Base-by-base conservation (phyloP, 2,888 invertebrate genomes). In the Stegophylla sp. region DNA sequence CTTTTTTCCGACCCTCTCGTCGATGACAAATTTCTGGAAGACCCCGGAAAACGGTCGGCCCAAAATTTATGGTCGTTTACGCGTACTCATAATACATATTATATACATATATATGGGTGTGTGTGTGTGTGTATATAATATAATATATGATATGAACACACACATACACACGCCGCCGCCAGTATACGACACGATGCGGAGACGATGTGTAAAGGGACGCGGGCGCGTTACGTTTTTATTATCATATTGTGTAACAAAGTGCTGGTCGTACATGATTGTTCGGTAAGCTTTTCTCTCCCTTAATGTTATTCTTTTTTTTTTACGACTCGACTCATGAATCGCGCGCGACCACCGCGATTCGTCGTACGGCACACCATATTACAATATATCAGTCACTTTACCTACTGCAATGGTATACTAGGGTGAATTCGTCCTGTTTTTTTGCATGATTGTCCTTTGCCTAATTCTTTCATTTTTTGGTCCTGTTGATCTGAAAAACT, bases 21-120 rank as follows among this genome's bases (percentile, higher is more conserved):
- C 79, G 79, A 79, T 79, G 79, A 79, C 79, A 79, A 79, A 79
- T 79, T 79, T 79, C 79, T 79, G 48, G 56, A 79, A 34, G 67
- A 20, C 23, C 59, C 79, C 79, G 79, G 79, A 71, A 69, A 67
- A 61, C 79, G 69, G 67, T 61, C 76, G 76, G 67, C 69, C n/a
- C 67, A 45, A 79, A 79, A 79, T 79, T 79, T 79, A 79, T 79
- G 69, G 61, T 34, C 79, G 79, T 26, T 79, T 71, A 79, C n/a
- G n/a, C 51, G 48, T 0, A 10, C 23, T 9, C 43, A 13, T 34
- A 45, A n/a, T 13, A 26, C 23, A 41, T 20, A 7, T 34, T 7
- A 34, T 15, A 4, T 26, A 9, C 34, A 1, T 7, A 1, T 20
- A n/a, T 69, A 28, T 69, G 9, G 34, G 48, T 34, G n/a, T 20